phyloP scores from a whole-genome alignment of 2,113 vertebrate species.

The Heterochromis multidens region DNA sequence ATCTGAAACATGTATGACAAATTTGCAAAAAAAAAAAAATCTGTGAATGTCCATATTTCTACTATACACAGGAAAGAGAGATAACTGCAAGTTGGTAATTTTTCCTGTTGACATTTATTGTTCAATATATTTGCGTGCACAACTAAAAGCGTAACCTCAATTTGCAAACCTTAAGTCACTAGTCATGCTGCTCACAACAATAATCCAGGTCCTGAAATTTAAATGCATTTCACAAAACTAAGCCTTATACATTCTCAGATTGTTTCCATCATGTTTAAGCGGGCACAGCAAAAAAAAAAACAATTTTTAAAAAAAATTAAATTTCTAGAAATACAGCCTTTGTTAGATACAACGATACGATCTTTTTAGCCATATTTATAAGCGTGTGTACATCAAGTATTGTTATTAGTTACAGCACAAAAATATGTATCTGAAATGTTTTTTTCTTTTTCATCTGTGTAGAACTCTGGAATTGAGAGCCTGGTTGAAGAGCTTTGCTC shows the following conservation, averaged over 20 bases:
- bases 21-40: too few relatives aligned
- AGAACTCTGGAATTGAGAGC: constrained; percentile 98
- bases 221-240: too few relatives aligned
- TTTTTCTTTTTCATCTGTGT: constrained; percentile 27
- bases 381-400: background rate
- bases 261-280: too few relatives aligned
- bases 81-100: background rate
- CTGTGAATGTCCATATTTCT: background rate
- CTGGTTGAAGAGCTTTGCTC: constrained; percentile 99
- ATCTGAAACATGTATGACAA: background rate
- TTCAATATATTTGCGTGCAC: background rate
- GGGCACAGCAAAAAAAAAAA: background rate
- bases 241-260: too few relatives aligned
- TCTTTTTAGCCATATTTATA: too few relatives aligned
- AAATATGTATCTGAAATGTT: background rate
- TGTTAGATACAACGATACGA: too few relatives aligned
- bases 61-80: background rate
- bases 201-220: too few relatives aligned
- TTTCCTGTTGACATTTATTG: background rate
- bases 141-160: too few relatives aligned
- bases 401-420: background rate
- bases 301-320: too few relatives aligned
- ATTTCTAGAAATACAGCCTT: too few relatives aligned
- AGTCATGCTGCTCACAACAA: too few relatives aligned
- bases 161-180: too few relatives aligned